Evolutionary conservation across 1,140 invertebrate genomes (phyloP), one percentile per base, ranked within the genome.

Genomic region (Listronotus oregonensis): DNA sequence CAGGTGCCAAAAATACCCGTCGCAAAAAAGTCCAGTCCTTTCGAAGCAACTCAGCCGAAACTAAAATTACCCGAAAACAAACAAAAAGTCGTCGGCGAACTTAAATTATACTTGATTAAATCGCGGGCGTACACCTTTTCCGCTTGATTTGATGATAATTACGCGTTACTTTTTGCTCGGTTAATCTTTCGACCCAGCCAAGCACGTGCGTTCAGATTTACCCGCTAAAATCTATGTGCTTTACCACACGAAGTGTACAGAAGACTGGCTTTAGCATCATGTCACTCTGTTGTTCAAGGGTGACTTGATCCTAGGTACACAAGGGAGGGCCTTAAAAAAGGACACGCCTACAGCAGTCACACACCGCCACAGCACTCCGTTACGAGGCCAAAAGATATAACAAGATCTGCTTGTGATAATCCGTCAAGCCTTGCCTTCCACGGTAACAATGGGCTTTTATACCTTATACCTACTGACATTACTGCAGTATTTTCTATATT

Each of bases 241-340:
- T 60, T 60, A 73, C 75, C 74, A 75, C 75, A 69, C 76, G 75
- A 70, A 75, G 76, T 69, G 71, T 64, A 66, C 71, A 73, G 67
- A 76, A 71, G 73, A 77, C 75, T 77, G 76, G 74, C 76, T 75
- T 73, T 70, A 73, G 66, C 75, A 62, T 71, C 71, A 73, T 71
- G 75, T 75, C 76, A 77, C 67, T 74, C 74, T 67, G 65, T 67
- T 67, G 76, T 77, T 73, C 73, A 77, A 75, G 75, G 76, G 74
- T 76, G 76, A 77, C 72, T 76, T 76, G 71, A 75, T 76, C 74
- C 69, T 68, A 68, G 74, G 69, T 75, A 71, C 69, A 67, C 65
- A 50, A 67, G 66, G 68, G 67, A 62, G 71, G 70, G 67, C 42
- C 55, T 52, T 54, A 44, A 49, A 52, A 44, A 43, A 52, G 44